Conservation (phyloP, 2,888 invertebrate genomes). For the Diadromus collaris region DNA sequence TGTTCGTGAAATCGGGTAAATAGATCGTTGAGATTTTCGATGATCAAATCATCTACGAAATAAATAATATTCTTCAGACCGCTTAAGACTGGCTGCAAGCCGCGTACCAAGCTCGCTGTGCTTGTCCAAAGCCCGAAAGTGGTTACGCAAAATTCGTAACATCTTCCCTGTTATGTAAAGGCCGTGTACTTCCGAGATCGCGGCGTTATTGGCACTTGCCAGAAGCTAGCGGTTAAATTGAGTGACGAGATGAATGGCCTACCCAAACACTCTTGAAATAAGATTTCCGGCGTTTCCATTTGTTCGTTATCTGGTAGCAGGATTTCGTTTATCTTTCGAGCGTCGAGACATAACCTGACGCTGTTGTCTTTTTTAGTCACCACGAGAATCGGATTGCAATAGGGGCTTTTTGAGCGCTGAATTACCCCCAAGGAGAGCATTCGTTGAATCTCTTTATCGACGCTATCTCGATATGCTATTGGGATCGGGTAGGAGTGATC, state of each 20-base stretch:
- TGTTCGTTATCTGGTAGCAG: background rate
- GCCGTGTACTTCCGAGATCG: background rate
- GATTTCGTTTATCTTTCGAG: no score
- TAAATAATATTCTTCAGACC: background rate
- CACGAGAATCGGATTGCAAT: background rate
- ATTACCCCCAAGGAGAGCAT: constrained; percentile 1
- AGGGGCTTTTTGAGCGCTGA: constrained; percentile 5
- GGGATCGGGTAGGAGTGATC: constrained; percentile 6
- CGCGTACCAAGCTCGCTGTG: no score
- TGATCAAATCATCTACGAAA: background rate
- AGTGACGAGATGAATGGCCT: background rate
- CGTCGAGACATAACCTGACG: no score
- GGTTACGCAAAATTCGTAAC: constrained; percentile 1
- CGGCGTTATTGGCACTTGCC: background rate
- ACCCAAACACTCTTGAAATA: background rate
- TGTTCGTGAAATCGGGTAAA: background rate
- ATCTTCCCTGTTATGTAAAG: background rate
- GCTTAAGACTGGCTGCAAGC: background rate
- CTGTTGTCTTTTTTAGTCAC: background rate
- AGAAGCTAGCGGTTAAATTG: background rate
- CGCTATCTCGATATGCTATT: constrained; percentile 10
- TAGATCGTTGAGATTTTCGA: background rate
- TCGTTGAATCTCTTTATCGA: background rate
- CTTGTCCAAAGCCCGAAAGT: background rate
- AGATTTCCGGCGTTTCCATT: background rate